Conservation (phyloP, 1,140 invertebrate genomes). For the Rhagoletis pomonella region DNA sequence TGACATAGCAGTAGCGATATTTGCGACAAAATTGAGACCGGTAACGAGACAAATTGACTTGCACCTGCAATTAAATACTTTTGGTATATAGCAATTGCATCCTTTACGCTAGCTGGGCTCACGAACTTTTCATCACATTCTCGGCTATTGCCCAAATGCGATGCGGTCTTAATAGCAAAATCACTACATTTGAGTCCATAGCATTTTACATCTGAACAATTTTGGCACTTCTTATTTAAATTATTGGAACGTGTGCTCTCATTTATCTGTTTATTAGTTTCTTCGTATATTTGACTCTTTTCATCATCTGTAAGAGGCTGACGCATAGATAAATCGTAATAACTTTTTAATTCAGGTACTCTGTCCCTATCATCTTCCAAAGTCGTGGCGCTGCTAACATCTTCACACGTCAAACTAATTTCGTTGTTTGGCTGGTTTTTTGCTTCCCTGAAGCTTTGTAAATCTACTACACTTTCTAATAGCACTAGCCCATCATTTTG, state of each 20-base stretch:
- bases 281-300: constrained; percentile 71
- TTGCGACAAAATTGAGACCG: constrained; percentile 72
- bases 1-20: constrained; percentile 74
- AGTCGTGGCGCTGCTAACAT: constrained; percentile 52
- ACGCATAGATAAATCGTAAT: constrained; percentile 70
- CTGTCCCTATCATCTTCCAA: constrained; percentile 58
- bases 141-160: not conserved
- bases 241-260: not conserved
- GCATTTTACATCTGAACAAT: constrained; percentile 56
- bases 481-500: constrained; percentile 15
- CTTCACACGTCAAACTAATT: not conserved
- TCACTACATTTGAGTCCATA: constrained; percentile 56
- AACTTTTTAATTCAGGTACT: constrained; percentile 72
- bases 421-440: constrained; percentile 2
- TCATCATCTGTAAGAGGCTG: constrained; percentile 73
- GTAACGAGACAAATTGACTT: constrained; percentile 72
- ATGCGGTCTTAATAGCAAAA: too few species aligned
- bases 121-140: constrained; percentile 56
- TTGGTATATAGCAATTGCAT: constrained; percentile 76
- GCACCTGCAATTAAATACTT: constrained; percentile 76
- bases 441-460: not conserved
- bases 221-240: constrained; percentile 54
- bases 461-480: constrained; percentile 16
- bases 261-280: constrained; percentile 68
- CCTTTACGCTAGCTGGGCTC: constrained; percentile 72